Conservation (phyloP, 2,888 invertebrate species). For the Punctoribates punctum region DNA sequence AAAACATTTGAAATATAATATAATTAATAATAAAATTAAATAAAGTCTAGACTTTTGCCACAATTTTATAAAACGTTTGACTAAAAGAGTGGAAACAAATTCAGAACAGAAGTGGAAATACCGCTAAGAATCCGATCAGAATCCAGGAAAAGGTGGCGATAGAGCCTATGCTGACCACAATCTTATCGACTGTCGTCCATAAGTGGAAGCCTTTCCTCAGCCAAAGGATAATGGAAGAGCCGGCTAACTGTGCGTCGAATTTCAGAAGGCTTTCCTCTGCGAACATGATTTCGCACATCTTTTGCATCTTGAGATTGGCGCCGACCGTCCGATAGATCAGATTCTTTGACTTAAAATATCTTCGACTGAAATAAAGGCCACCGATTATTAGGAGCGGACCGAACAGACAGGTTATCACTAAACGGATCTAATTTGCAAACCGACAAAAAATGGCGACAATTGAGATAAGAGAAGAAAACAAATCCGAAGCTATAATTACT, state of each 20-base stretch:
- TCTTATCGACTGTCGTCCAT: constrained; percentile 46
- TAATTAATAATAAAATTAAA: too few species aligned
- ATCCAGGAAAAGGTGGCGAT: constrained; percentile 49
- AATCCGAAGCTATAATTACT: constrained; percentile 26
- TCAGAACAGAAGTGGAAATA: constrained; percentile 47
- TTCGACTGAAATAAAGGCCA: constrained; percentile 42
- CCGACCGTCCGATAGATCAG: constrained; percentile 52
- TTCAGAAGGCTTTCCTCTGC: constrained; percentile 50
- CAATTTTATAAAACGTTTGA: background rate
- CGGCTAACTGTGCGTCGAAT: constrained; percentile 52
- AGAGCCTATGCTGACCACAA: constrained; percentile 50
- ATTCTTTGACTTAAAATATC: constrained; percentile 50
- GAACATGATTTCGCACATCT: constrained; percentile 50
- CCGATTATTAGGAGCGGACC: constrained; percentile 44
- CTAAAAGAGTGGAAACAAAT: constrained; percentile 8
- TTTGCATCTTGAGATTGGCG: constrained; percentile 50
- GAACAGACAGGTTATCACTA: constrained; percentile 43
- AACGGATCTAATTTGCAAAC: constrained; percentile 30
- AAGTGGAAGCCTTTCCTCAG: constrained; percentile 46
- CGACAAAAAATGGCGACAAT: background rate
- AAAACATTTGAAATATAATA: background rate
- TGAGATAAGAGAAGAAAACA: background rate
- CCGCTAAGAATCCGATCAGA: constrained; percentile 50
- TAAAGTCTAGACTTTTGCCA: background rate
- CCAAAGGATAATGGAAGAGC: constrained; percentile 43